Evolutionary conservation across 2,888 invertebrate species (phyloP).

Genomic region (Pecten maximus): DNA sequence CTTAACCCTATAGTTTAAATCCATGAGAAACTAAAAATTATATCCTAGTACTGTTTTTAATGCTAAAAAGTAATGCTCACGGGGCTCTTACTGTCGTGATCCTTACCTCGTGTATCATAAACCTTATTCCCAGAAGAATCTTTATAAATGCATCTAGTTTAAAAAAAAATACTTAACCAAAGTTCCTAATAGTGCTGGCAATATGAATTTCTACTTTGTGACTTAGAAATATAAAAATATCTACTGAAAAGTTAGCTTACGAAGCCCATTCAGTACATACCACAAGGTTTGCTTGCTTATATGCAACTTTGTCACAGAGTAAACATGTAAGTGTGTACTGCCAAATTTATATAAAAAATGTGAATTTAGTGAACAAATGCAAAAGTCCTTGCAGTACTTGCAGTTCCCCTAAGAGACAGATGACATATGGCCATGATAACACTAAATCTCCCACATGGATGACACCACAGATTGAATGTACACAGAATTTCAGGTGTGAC

Average conservation of each 20-base stretch:
- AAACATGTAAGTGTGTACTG: too few relatives aligned
- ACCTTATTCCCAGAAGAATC: neutral
- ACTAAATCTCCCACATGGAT: too few relatives aligned
- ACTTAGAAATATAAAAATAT: neutral
- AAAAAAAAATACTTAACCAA: neutral
- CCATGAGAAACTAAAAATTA: neutral
- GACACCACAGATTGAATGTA: too few relatives aligned
- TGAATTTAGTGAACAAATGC: too few relatives aligned
- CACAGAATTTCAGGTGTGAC: too few relatives aligned
- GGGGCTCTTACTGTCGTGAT: neutral
- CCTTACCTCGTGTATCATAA: neutral
- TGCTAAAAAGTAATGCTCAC: neutral
- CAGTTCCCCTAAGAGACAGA: too few relatives aligned
- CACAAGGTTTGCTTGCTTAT: too few relatives aligned
- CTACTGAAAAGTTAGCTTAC: neutral
- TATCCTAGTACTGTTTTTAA: neutral
- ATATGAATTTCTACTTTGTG: neutral
- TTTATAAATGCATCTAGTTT: neutral
- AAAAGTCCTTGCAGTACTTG: too few relatives aligned
- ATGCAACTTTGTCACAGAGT: too few relatives aligned
- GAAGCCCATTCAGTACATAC: neutral
- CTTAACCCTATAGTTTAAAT: neutral
- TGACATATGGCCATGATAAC: too few relatives aligned
- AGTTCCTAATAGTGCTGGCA: neutral
- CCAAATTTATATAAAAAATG: too few relatives aligned